Percentiles rank a stretch among this genome's conserved stretches.
phyloP scores from a whole-genome alignment of 1,140 invertebrate species.

The Bombus pyrosoma region DNA sequence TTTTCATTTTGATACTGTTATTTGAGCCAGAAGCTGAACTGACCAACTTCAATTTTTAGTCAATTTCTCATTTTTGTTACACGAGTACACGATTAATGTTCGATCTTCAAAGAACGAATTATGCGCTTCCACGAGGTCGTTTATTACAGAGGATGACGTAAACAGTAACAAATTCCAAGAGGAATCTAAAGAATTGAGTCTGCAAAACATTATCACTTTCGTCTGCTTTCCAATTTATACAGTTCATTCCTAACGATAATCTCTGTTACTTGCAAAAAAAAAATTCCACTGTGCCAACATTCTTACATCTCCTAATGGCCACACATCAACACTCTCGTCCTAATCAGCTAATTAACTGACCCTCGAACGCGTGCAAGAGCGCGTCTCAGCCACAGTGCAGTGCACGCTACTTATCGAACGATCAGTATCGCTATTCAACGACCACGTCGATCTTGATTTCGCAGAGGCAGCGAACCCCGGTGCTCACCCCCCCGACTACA shows the following conservation, averaged over 20 bases:
- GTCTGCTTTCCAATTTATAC: neutral
- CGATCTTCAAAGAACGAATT: too few relatives aligned
- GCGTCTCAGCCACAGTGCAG: neutral
- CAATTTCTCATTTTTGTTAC: too few relatives aligned
- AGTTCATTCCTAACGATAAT: neutral
- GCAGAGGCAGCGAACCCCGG: neutral
- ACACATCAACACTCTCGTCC: neutral
- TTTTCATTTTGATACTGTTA: neutral
- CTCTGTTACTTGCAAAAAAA: neutral
- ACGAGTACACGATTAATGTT: too few relatives aligned
- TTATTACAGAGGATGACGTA: too few relatives aligned
- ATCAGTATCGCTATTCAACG: slow-evolving; percentile 50
- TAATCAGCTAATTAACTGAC: slow-evolving; percentile 44
- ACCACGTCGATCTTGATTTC: slow-evolving; percentile 52
- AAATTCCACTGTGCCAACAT: neutral
- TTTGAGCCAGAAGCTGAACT: too few relatives aligned
- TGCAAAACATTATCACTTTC: neutral
- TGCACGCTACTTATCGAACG: slow-evolving; percentile 39
- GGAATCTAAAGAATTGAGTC: too few relatives aligned
- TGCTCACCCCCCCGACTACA: neutral
- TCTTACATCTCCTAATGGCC: neutral
- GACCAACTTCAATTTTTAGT: too few relatives aligned
- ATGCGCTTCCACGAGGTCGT: too few relatives aligned
- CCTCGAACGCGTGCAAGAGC: neutral
- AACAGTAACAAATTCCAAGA: too few relatives aligned